Percentiles rank a stretch among this genome's conserved stretches.
phyloP scores from a whole-genome alignment of 2,888 invertebrate genomes.

The Tenthredo livida region DNA sequence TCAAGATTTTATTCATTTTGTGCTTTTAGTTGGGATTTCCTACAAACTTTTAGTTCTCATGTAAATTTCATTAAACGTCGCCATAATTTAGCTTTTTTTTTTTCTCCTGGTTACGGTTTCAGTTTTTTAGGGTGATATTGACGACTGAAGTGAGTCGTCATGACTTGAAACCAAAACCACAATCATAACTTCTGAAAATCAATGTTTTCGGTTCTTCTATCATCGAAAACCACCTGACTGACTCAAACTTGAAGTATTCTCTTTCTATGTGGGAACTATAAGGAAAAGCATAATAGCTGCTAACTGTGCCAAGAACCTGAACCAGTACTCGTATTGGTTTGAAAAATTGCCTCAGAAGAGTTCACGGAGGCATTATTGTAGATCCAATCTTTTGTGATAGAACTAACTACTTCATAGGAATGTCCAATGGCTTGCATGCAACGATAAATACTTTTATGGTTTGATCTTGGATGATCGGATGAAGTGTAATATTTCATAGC shows the following conservation, averaged over 20 bases:
- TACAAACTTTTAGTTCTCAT: background rate
- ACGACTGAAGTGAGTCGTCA: background rate
- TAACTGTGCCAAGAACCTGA: background rate
- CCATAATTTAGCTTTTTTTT: background rate
- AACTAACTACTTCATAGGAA: background rate
- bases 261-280: background rate
- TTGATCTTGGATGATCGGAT: background rate
- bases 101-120: background rate
- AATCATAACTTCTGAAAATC: background rate
- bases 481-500: background rate
- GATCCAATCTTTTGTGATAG: background rate
- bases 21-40: background rate
- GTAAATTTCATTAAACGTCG: background rate
- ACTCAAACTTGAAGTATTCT: background rate
- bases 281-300: background rate
- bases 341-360: background rate
- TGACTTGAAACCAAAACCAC: background rate
- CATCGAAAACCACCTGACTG: background rate
- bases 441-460: background rate
- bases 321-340: background rate
- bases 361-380: background rate
- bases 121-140: background rate
- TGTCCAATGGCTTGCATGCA: background rate
- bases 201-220: background rate
- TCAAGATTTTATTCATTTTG: background rate